Evolutionary conservation across 2,113 vertebrate species (phyloP).

Genomic region (Zapornia atra): DNA sequence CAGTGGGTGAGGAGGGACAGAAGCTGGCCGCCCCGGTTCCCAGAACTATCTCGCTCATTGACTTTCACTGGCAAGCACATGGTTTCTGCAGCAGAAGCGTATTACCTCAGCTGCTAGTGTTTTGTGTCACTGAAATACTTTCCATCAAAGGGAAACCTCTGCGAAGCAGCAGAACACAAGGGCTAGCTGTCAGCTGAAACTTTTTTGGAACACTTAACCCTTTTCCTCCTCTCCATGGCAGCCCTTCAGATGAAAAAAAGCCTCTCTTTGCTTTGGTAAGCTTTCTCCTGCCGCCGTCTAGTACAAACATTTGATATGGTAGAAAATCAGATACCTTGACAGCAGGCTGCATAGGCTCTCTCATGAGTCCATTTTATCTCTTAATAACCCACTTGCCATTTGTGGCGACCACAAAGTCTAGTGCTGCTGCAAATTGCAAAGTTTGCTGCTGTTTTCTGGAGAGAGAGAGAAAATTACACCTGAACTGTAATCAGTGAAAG

Average conservation of each 20-base stretch:
- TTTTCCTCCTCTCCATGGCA: background rate
- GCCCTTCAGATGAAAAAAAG: background rate
- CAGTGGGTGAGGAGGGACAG: background rate
- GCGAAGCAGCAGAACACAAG: background rate
- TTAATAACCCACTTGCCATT: background rate
- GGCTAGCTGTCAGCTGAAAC: background rate
- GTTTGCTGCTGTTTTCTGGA: background rate
- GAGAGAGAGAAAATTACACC: background rate
- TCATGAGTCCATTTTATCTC: background rate
- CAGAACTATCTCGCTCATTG: background rate
- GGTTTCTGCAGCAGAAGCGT: background rate
- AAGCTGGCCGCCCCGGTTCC: background rate
- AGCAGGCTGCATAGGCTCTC: background rate
- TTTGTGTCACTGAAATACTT: slow-evolving; percentile 57
- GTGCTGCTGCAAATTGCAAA: background rate
- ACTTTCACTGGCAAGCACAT: slow-evolving; percentile 3
- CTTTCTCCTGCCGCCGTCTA: background rate
- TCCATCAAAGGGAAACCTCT: slow-evolving; percentile 68
- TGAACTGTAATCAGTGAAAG: background rate
- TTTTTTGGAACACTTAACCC: slow-evolving; percentile 40
- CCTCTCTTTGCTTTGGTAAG: background rate
- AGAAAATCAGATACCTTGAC: background rate
- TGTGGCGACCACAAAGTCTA: background rate
- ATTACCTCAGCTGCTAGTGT: slow-evolving; percentile 19
- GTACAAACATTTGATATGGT: background rate